Evolutionary conservation across 2,888 invertebrate genomes (phyloP), one percentile per base, ranked within the genome.

Genomic region (Vanessa cardui): DNA sequence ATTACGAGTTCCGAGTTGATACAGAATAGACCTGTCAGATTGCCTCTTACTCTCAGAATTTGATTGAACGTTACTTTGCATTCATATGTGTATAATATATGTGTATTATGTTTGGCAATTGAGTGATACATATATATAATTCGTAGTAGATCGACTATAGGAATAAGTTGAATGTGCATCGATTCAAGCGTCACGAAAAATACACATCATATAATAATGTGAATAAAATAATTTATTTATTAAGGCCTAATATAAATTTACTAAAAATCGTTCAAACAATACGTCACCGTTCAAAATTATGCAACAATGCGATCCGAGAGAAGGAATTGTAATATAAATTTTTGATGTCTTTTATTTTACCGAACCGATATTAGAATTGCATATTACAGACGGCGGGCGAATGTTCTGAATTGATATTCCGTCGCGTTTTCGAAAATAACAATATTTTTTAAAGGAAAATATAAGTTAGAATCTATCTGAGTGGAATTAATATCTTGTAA

Each of bases 391-490:
- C 12, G 15, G 50, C 21, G 50, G 21, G 3, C 21, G 50, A 50
- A 50, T 15, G 31, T 31, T 54, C 31, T n/a, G 52, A 54, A 49
- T 39, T 49, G 33, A 58, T 20, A 58, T 45, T 58, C 45, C 15
- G 26, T 58, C 21, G 21, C 58, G 20, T 45, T 64, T 58, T 47
- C 47, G 47, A 64, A 56, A 58, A 31, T 20, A 64, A 5, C 64
- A 21, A 58, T 49, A 63, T 63, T 58, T 64, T 64, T 33, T 26
- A 58, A 50, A 39, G 39, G 26, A 16, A 64, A 39, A 31, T 31
- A 31, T 54, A 54, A n/a, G n/a, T 16, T 54, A 54, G 52, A 54
- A 54, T 54, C 31, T 54, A 54, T 54, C 31, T 16, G 52, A 54
- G 16, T 54, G 52, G 26, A 54, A 54, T 54, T 54, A 54, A 31